Conservation (phyloP, 35 echinoderm and acorn worm genomes). For the Heliocidaris erythrogramma region DNA sequence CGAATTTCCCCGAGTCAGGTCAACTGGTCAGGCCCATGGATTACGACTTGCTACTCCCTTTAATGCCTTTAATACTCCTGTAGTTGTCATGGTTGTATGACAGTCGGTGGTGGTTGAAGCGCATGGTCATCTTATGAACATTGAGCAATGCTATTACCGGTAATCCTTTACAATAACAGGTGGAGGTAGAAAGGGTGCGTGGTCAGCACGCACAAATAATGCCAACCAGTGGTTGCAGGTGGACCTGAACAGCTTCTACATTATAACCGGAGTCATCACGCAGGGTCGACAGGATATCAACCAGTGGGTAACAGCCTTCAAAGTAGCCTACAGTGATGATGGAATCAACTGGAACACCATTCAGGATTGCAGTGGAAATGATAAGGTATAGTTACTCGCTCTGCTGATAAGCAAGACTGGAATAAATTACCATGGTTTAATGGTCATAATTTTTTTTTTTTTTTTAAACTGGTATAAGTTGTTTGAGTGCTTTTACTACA, state of each 20-base stretch:
- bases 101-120: not conserved
- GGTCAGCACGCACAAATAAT: constrained; percentile 39
- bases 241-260: constrained; percentile 25
- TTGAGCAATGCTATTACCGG: not conserved
- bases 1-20: too few species aligned
- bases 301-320: constrained; percentile 68
- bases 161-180: not conserved
- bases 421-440: not conserved
- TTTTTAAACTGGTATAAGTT: not conserved
- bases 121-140: not conserved
- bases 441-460: not conserved
- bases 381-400: not conserved
- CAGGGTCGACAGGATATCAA: constrained; percentile 55
- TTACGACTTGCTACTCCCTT: too few species aligned
- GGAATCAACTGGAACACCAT: not conserved
- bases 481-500: too few species aligned
- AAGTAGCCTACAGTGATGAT: constrained; percentile 47
- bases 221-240: constrained; percentile 59
- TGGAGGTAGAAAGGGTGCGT: constrained; percentile 26
- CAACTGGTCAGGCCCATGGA: too few species aligned
- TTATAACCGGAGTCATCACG: constrained; percentile 51
- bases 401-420: not conserved
- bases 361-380: not conserved
- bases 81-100: not conserved
- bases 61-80: too few species aligned